phyloP scores from a whole-genome alignment of 35 echinoderm and acorn worm genomes.

The Antedon bifida region DNA sequence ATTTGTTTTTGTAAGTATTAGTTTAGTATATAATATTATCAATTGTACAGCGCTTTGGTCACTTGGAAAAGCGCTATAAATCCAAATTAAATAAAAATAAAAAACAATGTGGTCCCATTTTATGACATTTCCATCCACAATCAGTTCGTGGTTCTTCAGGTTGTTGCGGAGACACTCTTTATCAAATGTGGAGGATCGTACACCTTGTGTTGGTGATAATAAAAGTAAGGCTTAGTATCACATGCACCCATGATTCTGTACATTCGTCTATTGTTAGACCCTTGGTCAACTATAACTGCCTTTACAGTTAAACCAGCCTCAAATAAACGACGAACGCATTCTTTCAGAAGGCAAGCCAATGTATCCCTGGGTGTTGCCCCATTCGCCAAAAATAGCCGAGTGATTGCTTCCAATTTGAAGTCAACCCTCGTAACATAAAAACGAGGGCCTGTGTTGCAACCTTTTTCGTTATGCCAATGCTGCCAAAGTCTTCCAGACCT shows the following conservation, averaged over 20 bases:
- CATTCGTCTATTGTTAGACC: not conserved
- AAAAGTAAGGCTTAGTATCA: not conserved
- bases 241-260: not conserved
- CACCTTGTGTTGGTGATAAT: not conserved
- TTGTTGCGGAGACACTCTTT: too few species aligned
- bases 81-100: too few species aligned
- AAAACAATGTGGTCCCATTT: conserved; percentile 9
- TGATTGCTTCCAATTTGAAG: not conserved
- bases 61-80: too few species aligned
- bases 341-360: not conserved
- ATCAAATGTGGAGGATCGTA: not conserved
- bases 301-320: not conserved
- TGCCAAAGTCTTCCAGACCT: conserved; percentile 7
- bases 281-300: too few species aligned
- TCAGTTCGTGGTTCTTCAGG: too few species aligned
- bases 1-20: too few species aligned
- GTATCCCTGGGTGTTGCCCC: not conserved
- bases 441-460: not conserved
- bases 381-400: not conserved
- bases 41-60: too few species aligned
- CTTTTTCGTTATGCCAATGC: not conserved
- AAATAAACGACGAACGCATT: not conserved
- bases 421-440: not conserved
- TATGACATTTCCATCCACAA: not conserved
- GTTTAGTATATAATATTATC: too few species aligned